Percentiles rank a stretch among this genome's conserved stretches.
phyloP scores from a whole-genome alignment of 1,140 invertebrate species.

The Ostrea denselamellosa region DNA sequence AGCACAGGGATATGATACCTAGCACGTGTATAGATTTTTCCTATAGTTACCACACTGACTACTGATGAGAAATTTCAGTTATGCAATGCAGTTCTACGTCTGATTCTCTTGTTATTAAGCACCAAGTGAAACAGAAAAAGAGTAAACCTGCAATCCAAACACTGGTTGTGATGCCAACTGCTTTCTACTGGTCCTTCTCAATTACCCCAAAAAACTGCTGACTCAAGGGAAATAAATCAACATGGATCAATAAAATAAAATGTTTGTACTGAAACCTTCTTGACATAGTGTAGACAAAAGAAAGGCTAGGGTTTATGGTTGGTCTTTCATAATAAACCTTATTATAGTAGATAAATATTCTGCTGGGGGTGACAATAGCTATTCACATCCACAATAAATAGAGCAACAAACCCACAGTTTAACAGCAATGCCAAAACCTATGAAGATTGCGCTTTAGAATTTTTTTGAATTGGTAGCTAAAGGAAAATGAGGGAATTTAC shows the following conservation, averaged over 20 bases:
- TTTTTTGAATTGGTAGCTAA: background rate
- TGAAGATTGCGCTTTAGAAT: background rate
- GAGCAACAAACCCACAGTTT: background rate
- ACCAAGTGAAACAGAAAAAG: background rate
- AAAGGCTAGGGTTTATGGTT: background rate
- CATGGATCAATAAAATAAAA: conserved; percentile 1
- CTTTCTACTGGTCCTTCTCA: background rate
- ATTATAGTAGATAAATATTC: background rate
- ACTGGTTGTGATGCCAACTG: background rate
- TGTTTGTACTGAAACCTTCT: background rate
- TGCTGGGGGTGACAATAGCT: background rate
- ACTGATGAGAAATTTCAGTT: conserved; percentile 21
- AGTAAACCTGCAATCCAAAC: background rate
- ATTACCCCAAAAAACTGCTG: background rate
- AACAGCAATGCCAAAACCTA: background rate
- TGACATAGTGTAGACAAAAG: background rate
- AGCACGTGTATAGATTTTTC: background rate
- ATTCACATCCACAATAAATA: background rate
- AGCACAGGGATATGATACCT: background rate
- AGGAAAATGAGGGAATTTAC: too few species aligned
- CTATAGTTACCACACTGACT: background rate
- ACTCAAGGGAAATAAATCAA: background rate
- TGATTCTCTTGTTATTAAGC: background rate
- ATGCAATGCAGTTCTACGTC: background rate
- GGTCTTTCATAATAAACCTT: background rate